Evolutionary conservation across 2,113 vertebrate genomes (phyloP).

Genomic region (Neotoma lepida): DNA sequence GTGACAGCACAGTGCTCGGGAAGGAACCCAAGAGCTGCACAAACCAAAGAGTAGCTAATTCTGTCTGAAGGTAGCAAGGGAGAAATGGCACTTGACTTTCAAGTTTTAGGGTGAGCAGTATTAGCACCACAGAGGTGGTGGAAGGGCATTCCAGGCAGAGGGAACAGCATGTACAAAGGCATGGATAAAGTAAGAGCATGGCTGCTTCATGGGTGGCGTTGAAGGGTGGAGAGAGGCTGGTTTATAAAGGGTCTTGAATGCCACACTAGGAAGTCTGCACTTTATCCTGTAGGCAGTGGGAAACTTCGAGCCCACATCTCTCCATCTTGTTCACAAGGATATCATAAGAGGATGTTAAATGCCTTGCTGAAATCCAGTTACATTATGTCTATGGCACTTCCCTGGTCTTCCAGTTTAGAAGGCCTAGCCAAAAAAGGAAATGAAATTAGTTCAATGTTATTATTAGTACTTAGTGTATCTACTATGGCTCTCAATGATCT

Average conservation of each 20-base stretch:
- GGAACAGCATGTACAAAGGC: background rate
- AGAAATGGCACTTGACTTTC: background rate
- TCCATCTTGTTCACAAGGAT: slow-evolving; percentile 39
- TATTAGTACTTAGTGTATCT: slow-evolving; percentile 48
- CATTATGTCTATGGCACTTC: slow-evolving; percentile 45
- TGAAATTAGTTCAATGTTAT: slow-evolving; percentile 56
- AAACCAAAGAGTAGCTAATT: background rate
- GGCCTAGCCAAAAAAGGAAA: slow-evolving; percentile 67
- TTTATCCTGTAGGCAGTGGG: slow-evolving; percentile 39
- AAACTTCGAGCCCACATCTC: slow-evolving; percentile 40
- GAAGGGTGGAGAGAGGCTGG: background rate
- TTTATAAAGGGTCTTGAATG: background rate
- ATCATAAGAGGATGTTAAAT: slow-evolving; percentile 57
- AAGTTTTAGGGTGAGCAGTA: background rate
- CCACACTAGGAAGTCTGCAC: slow-evolving; percentile 6
- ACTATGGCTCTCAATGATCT: background rate
- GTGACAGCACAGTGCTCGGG: background rate
- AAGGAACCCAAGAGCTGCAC: background rate
- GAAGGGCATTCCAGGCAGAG: slow-evolving; percentile 5
- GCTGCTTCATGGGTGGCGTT: background rate
- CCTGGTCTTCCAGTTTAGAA: slow-evolving; percentile 62
- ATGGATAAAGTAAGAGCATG: background rate
- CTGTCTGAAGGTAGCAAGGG: background rate
- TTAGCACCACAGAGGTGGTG: background rate
- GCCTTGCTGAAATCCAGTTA: slow-evolving; percentile 63